These are phyloP conservation scores for Platysternon megacephalum DNA, from an alignment of 2,113 vertebrate genomes.

Conservation along the genomic window DNA sequence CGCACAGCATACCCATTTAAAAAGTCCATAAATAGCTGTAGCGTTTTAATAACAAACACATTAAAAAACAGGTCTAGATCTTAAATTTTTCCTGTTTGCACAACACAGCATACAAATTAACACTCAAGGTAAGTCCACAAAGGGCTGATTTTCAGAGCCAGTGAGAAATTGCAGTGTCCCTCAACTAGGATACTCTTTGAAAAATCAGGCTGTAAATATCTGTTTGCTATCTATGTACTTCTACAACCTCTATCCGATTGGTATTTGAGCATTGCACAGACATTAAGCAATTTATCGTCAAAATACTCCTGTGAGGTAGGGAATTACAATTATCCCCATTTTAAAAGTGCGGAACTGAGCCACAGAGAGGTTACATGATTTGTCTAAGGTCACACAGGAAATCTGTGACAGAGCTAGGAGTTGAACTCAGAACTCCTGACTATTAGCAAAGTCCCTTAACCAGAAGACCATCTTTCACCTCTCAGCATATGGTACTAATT, in stretches of 20 bases:
- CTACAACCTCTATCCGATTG: neutral
- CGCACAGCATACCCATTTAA: neutral
- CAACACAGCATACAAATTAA: neutral
- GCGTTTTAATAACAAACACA: neutral
- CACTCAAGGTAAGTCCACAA: neutral
- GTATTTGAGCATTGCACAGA: neutral
- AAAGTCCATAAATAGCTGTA: neutral
- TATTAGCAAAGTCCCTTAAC: neutral
- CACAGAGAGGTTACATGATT: neutral
- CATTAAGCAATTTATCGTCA: neutral
- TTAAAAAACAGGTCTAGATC: neutral
- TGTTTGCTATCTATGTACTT: neutral
- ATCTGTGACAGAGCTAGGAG: neutral
- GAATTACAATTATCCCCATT: neutral
- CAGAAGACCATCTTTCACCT: neutral
- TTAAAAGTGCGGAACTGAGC: neutral
- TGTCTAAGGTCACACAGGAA: neutral
- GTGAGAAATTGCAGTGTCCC: neutral
- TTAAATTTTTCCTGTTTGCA: neutral
- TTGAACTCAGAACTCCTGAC: neutral
- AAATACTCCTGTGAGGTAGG: neutral
- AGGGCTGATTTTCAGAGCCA: neutral
- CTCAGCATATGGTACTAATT: neutral
- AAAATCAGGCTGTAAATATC: neutral
- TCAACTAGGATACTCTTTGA: neutral